Conservation (phyloP, 2,797 vertebrate genomes). For the Cirrhinus mrigala region DNA sequence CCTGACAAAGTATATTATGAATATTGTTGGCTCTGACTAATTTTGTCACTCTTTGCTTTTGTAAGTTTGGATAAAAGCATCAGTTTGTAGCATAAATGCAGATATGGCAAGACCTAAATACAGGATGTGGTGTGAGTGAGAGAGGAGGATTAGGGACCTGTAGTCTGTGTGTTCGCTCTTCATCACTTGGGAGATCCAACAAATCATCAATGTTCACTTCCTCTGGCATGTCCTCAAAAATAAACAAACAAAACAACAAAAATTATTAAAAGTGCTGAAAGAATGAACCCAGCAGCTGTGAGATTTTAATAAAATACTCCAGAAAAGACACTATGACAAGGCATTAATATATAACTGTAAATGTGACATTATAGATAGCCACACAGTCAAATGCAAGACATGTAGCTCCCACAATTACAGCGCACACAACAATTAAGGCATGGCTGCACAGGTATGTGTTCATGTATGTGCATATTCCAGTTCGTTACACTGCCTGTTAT, state of each 20-base stretch:
- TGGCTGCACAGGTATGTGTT: neutral
- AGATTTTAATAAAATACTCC: neutral
- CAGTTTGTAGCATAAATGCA: neutral
- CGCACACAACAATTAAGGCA: neutral
- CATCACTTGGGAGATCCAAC: slow-evolving; percentile 81
- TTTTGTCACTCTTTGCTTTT: too few species aligned
- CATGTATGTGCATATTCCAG: neutral
- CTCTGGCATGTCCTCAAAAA: slow-evolving; percentile 83
- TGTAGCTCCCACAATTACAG: neutral
- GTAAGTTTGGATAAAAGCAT: neutral
- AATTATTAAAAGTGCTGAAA: neutral
- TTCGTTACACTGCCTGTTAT: neutral
- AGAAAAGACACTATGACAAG: neutral
- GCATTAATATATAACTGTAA: too few species aligned
- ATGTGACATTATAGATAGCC: too few species aligned
- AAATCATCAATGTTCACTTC: slow-evolving; percentile 89
- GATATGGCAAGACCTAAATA: neutral
- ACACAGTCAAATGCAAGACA: neutral
- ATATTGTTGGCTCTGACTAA: neutral
- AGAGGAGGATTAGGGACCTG: slow-evolving; percentile 72
- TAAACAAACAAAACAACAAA: slow-evolving; percentile 19
- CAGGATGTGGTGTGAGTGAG: slow-evolving; percentile 2
- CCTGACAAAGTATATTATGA: too few species aligned
- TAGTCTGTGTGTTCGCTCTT: slow-evolving; percentile 77
- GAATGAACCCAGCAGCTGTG: neutral